Evolutionary conservation across 2,797 vertebrate species (phyloP).

Genomic region (Pristis pectinata): DNA sequence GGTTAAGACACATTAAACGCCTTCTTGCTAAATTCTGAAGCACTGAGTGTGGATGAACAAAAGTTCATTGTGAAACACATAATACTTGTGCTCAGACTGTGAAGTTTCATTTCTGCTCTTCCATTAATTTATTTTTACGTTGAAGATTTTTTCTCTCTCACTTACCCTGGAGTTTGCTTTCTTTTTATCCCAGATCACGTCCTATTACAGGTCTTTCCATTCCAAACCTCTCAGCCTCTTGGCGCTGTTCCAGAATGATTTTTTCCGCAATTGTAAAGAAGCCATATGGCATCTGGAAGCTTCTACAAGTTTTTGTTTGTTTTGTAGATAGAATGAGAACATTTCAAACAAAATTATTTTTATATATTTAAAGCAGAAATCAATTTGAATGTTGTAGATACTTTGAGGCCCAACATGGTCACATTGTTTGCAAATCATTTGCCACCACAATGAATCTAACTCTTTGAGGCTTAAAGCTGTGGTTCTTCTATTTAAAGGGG

Average conservation of each 20-base stretch:
- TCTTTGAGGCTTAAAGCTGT: background rate
- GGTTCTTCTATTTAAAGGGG: background rate
- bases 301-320: background rate
- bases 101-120: slow-evolving; percentile 24
- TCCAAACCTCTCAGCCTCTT: background rate
- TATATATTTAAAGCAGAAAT: slow-evolving; percentile 35
- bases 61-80: background rate
- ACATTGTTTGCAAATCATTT: slow-evolving; percentile 1
- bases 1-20: background rate
- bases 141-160: background rate
- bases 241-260: slow-evolving; percentile 21
- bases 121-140: slow-evolving; percentile 32
- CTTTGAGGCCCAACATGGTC: background rate
- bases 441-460: background rate
- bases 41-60: background rate
- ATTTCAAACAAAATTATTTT: slow-evolving; percentile 35
- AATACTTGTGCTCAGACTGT: background rate
- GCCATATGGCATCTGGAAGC: background rate
- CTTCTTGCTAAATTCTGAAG: slow-evolving; percentile 16
- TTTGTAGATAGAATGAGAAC: slow-evolving; percentile 17
- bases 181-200: background rate
- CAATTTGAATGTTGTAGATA: slow-evolving; percentile 21
- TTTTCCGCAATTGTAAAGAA: background rate
- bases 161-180: background rate
- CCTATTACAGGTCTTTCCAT: background rate